A percentile compares a stretch with the other conserved stretches of the same genome.
These are phyloP conservation scores for Anhinga rufa DNA, from an alignment of 2,113 vertebrate genomes.

Conservation along the genomic window DNA sequence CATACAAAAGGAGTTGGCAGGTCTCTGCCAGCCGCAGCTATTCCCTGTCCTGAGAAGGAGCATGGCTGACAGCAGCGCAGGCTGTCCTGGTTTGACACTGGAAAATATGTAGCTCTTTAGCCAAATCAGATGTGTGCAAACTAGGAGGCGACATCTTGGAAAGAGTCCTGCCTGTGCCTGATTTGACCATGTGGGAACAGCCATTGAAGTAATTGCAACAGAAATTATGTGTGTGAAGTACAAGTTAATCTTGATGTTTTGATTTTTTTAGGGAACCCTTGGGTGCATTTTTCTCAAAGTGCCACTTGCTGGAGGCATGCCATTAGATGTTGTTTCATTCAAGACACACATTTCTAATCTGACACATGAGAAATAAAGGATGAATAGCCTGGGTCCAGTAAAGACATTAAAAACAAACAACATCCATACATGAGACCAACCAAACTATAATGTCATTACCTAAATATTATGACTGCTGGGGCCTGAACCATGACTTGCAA, in stretches of 20 bases:
- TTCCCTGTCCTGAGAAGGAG: neutral
- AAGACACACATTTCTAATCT: neutral
- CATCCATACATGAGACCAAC: neutral
- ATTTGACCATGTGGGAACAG: neutral
- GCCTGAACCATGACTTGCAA: neutral
- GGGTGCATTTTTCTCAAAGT: neutral
- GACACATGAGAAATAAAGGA: neutral
- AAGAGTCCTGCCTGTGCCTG: neutral
- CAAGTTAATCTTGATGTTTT: neutral
- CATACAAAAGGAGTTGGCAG: accelerated
- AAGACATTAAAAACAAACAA: neutral
- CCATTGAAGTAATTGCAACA: neutral
- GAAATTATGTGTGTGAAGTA: neutral
- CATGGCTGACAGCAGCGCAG: neutral
- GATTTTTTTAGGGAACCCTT: neutral
- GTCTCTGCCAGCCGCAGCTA: neutral
- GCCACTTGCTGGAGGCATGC: neutral
- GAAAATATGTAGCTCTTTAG: neutral
- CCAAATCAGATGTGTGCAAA: neutral
- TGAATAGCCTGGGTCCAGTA: neutral
- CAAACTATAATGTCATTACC: neutral
- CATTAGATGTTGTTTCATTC: neutral
- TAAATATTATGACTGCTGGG: neutral
- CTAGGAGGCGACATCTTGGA: neutral
- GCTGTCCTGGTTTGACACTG: neutral